phyloP scores from a whole-genome alignment of 1,140 invertebrate species.

The Adelges cooleyi region DNA sequence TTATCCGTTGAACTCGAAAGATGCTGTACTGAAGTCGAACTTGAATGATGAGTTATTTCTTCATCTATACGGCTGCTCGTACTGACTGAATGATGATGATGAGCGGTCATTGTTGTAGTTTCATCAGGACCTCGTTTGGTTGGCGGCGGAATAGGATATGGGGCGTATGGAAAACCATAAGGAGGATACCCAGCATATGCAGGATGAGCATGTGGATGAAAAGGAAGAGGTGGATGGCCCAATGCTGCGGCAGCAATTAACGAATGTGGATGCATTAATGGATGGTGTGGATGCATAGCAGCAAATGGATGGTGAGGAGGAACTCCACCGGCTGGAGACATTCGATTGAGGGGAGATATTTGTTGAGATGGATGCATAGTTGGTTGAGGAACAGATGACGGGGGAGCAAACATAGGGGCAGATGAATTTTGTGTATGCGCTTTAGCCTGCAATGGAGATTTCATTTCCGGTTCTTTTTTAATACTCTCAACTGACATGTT shows the following conservation, averaged over 20 bases:
- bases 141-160: conserved; percentile 56
- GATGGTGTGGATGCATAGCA: conserved; percentile 54
- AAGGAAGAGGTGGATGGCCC: conserved; percentile 42
- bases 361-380: conserved; percentile 57
- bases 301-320: conserved; percentile 51
- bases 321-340: conserved; percentile 46
- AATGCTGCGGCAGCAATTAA: conserved; percentile 49
- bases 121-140: conserved; percentile 46
- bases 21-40: conserved; percentile 47
- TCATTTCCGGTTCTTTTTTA: conserved; percentile 56
- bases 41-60: conserved; percentile 45
- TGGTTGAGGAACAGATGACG: conserved; percentile 53
- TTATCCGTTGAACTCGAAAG: conserved; percentile 38
- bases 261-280: conserved; percentile 54
- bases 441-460: conserved; percentile 9
- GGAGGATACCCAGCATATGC: conserved; percentile 55
- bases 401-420: conserved; percentile 37
- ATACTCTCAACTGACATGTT: conserved; percentile 51
- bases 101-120: conserved; percentile 54
- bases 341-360: conserved; percentile 42
- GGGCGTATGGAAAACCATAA: conserved; percentile 56
- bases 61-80: conserved; percentile 40
- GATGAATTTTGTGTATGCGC: conserved; percentile 18
- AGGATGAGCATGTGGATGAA: conserved; percentile 50
- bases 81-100: conserved; percentile 42